Evolutionary conservation across 2,888 invertebrate genomes (phyloP).

Genomic region (Gandaritis pyraliata): DNA sequence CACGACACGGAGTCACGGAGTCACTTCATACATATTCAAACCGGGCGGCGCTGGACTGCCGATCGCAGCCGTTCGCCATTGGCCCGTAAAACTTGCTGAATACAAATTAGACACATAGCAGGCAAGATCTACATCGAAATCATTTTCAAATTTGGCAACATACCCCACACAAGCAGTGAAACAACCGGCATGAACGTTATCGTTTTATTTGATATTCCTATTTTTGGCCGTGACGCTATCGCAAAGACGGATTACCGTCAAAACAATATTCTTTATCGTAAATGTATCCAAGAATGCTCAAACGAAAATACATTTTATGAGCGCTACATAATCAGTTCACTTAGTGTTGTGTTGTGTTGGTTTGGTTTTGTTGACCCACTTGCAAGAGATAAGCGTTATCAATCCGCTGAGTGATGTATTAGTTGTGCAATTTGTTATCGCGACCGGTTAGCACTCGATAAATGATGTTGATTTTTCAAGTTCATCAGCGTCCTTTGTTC

Average conservation of each 20-base stretch:
- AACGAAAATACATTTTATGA: conserved; percentile 43
- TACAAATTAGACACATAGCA: conserved; percentile 69
- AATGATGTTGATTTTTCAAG: conserved; percentile 63
- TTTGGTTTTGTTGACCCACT: conserved; percentile 78
- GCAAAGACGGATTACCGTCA: conserved; percentile 47
- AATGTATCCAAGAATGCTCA: conserved; percentile 41
- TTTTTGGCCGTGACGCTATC: conserved; percentile 49
- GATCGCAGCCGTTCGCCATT: conserved; percentile 69
- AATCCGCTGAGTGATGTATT: conserved; percentile 63
- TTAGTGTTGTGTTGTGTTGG: conserved; percentile 67
- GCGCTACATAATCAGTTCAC: conserved; percentile 52
- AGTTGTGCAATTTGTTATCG: conserved; percentile 72
- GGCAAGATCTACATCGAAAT: conserved; percentile 75
- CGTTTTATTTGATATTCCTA: conserved; percentile 36
- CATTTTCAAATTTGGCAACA: conserved; percentile 68
- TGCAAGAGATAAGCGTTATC: conserved; percentile 72
- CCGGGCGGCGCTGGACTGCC: conserved; percentile 53
- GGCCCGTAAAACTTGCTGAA: conserved; percentile 72
- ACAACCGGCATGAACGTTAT: conserved; percentile 44
- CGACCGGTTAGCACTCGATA: conserved; percentile 51
- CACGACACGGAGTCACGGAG: conserved; percentile 42
- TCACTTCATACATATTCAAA: conserved; percentile 77
- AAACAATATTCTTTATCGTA: conserved; percentile 49
- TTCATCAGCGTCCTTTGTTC: conserved; percentile 66
- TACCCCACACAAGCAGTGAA: conserved; percentile 52